Evolutionary conservation across 2,888 invertebrate species (phyloP), one percentile per base, ranked within the genome.

Genomic region (Pristionchus japonicus): DNA sequence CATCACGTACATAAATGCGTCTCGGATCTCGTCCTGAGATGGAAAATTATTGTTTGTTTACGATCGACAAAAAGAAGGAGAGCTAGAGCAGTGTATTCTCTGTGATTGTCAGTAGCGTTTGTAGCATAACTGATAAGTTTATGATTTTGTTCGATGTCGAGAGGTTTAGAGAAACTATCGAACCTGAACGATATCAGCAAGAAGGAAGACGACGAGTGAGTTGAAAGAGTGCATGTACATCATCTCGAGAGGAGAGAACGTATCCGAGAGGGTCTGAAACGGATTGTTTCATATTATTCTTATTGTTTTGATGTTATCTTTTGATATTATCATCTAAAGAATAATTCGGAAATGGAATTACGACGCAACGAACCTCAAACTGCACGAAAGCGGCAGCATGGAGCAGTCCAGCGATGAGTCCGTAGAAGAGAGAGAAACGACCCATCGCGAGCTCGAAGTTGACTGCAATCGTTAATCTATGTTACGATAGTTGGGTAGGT

Each of bases 151-250:
- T n/a, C n/a, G n/a, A n/a, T n/a, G n/a, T n/a, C n/a, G n/a, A n/a
- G n/a, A n/a, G n/a, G n/a, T n/a, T n/a, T n/a, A n/a, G n/a, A n/a
- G n/a, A n/a, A n/a, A 64, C 17, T 34, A 37, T 70, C 70, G 40
- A 43, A 93, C 92, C 89, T 93, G 91, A 23, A 93, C 90, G 40
- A 94, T 90, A 89, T 94, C 94, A 61, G 93, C 93, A 20, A 93
- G 74, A 20, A 94, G 90, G 89, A 92, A 93, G 70, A 94, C 89
- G 37, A 93, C 91, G 49, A 94, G 89, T 15, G 93, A 93, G 83
- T 94, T 94, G 91, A 94, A 94, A 15, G 93, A 91, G 88, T 93
- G 92, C 91, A 93, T 89, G 91, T 94, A 94, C 52, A 94, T 90
- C 80, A 94, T 74, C 83, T 94, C 94, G 20, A 91, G 89, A 52